These are phyloP conservation scores for Cebus imitator DNA, from an alignment of 2,113 vertebrate species.

Conservation along the genomic window DNA sequence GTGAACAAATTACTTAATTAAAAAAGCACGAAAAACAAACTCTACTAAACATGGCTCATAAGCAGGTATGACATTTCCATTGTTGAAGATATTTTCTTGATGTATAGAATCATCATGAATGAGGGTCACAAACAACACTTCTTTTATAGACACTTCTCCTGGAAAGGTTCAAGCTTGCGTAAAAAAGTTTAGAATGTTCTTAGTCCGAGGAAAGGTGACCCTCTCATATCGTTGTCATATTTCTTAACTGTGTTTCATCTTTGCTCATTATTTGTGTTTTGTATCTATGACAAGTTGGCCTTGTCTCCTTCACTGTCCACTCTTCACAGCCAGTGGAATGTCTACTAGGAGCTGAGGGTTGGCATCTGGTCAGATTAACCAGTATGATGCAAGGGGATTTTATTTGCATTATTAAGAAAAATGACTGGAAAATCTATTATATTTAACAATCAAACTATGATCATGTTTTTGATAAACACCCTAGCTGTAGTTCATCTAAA, in stretches of 20 bases:
- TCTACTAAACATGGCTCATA: neutral
- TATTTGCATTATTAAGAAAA: conserved; percentile 13
- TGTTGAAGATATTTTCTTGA: conserved; percentile 35
- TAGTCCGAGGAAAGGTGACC: neutral
- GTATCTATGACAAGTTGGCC: neutral
- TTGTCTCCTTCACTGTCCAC: neutral
- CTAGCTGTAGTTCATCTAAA: neutral
- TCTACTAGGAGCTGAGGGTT: neutral
- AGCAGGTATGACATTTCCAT: conserved; percentile 39
- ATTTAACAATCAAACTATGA: neutral
- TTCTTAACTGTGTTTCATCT: neutral
- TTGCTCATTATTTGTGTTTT: neutral
- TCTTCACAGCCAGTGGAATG: neutral
- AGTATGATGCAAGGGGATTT: neutral
- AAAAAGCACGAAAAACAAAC: conserved; percentile 13
- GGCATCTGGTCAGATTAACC: neutral
- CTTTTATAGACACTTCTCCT: neutral
- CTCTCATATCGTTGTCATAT: neutral
- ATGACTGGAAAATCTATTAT: neutral
- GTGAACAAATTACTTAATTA: conserved; percentile 26
- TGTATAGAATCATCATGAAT: conserved; percentile 16
- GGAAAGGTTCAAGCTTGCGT: conserved; percentile 32
- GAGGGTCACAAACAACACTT: conserved; percentile 9
- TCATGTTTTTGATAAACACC: neutral
- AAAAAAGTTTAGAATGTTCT: conserved; percentile 24